A percentile compares a stretch with the other conserved stretches of the same genome.
Evolutionary conservation across 2,888 invertebrate genomes (phyloP).

Genomic region (Hirudinaria manillensis): DNA sequence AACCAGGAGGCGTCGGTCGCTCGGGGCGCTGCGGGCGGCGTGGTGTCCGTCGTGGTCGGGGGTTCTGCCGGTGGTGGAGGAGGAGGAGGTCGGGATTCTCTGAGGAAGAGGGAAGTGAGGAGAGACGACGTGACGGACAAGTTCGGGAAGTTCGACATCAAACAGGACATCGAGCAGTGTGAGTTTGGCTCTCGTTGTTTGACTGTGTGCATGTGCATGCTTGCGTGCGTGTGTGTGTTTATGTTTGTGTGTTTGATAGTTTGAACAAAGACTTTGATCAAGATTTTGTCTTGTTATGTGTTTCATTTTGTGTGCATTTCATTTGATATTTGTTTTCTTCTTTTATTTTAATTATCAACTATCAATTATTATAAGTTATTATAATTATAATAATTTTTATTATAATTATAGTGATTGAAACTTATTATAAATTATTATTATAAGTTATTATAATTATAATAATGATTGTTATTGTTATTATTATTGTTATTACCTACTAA

Average conservation of each 20-base stretch:
- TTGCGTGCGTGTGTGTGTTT: too few species aligned
- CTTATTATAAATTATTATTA: too few species aligned
- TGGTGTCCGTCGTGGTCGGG: not conserved
- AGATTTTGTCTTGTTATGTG: not conserved
- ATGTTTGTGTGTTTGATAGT: too few species aligned
- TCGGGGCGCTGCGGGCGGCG: not conserved
- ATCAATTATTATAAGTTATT: not conserved
- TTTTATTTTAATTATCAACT: not conserved
- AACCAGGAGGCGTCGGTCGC: not conserved
- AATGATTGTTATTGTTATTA: too few species aligned
- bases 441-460: too few species aligned
- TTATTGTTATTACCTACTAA: too few species aligned
- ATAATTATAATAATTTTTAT: not conserved
- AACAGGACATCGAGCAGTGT: conserved; percentile 48
- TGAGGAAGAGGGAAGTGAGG: conserved; percentile 64
- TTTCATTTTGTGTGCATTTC: not conserved
- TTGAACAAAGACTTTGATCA: too few species aligned
- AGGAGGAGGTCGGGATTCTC: not conserved
- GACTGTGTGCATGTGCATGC: too few species aligned
- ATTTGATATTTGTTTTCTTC: conserved; percentile 2
- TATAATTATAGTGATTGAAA: too few species aligned
- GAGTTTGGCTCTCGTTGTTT: conserved; percentile 36
- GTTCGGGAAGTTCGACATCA: conserved; percentile 93
- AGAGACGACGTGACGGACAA: conserved; percentile 93
- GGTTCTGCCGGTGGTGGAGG: not conserved